Evolutionary conservation across 2,113 vertebrate genomes (phyloP), one percentile per base, ranked within the genome.

Genomic region (Salvelinus alpinus): DNA sequence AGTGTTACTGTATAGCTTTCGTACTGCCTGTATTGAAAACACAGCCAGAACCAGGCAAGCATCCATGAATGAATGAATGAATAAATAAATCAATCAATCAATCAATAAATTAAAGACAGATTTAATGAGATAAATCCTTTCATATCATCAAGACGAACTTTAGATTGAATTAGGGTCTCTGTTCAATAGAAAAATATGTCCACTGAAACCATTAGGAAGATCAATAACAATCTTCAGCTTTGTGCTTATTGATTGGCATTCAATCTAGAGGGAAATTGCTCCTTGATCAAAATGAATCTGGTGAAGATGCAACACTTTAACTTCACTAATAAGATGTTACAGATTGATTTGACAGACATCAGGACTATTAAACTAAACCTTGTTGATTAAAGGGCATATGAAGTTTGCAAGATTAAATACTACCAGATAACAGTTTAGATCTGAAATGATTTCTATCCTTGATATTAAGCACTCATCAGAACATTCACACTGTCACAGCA

Each of bases 221-320:
- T 76, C 79, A 80, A 66, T 60, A 76, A 27, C 64, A 72, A 73
- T 76, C 64, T 51, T 27, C 75, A 71, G 69, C 34, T 72, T 57
- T 48, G 51, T 62, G 64, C 38, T 72, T 76, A 76, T 80, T 64
- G 74, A 76, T 60, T 67, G 51, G 51, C 34, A 69, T 71, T 72
- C 44, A 54, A 76, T 66, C 69, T 59, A 25, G n/a, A 66, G 62
- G 73, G 68, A 54, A 67, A 71, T 75, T 64, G 60, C 73, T 47
- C 60, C 69, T 75, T 72, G 68, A 80, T 80, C 69, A 66, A 31
- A 59, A 70, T 80, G 71, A 74, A 71, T 80, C 64, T 66, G 44
- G 44, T 44, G 68, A 71, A 75, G 44, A 79, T 66, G 57, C 48
- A 79, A 79, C 47, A 31, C 60, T 75, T 27, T 71, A 59, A 66